A percentile compares a stretch with the other conserved stretches of the same genome.
Conservation (phyloP, 2,797 vertebrate genomes). For the Chaetophractus vellerosus region DNA sequence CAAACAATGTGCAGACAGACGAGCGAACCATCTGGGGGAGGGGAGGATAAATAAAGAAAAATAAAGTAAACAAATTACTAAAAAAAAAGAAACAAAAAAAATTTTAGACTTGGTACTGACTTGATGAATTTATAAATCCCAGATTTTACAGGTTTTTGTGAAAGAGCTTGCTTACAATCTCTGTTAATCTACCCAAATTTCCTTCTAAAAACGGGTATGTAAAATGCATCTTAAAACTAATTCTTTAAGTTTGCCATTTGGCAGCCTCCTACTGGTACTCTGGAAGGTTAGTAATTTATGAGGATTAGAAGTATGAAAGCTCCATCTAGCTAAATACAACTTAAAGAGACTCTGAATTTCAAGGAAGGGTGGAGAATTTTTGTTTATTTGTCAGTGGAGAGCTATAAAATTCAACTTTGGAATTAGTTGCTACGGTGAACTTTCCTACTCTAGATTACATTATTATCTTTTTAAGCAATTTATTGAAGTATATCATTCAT, state of each 20-base stretch:
- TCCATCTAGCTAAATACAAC: not conserved
- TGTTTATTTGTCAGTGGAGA: not conserved
- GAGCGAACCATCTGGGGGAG: too few species aligned
- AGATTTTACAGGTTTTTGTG: constrained; percentile 6
- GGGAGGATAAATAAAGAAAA: too few species aligned
- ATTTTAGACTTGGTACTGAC: constrained; percentile 26
- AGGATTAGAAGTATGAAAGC: not conserved
- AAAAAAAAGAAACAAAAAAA: not conserved
- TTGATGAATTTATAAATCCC: constrained; percentile 34
- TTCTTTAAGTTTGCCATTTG: constrained; percentile 64
- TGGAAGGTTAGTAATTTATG: not conserved
- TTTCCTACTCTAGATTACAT: not conserved
- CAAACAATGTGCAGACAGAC: too few species aligned
- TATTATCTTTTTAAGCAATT: not conserved
- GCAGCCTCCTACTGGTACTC: not conserved
- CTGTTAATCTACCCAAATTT: constrained; percentile 63
- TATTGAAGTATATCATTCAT: not conserved
- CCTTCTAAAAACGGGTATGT: constrained; percentile 56
- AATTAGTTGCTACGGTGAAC: not conserved
- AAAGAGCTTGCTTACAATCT: constrained; percentile 58
- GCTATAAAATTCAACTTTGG: not conserved
- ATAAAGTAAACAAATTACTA: too few species aligned
- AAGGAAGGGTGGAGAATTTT: constrained; percentile 25
- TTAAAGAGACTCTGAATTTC: constrained; percentile 4
- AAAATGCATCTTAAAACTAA: constrained; percentile 58